phyloP scores from a whole-genome alignment of 2,888 invertebrate genomes.

The Teleiodes luculella region DNA sequence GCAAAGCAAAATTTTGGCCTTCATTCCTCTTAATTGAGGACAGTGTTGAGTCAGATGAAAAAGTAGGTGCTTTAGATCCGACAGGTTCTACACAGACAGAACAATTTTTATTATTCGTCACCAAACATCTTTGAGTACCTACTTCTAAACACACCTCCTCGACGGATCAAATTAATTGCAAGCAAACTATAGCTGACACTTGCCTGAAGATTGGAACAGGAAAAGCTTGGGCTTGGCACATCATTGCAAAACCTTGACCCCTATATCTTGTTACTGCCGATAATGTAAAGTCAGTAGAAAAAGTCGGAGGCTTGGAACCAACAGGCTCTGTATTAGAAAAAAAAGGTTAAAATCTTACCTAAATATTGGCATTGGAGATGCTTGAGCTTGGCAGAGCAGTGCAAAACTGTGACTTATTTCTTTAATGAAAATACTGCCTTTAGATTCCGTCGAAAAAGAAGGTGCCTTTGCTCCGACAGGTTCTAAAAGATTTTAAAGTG shows the following conservation, averaged over 20 bases:
- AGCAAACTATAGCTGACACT: slow-evolving; percentile 43
- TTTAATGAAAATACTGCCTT: slow-evolving; percentile 81
- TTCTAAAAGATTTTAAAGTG: slow-evolving; percentile 58
- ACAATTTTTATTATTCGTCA: not conserved
- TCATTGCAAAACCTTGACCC: slow-evolving; percentile 79
- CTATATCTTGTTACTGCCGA: slow-evolving; percentile 78
- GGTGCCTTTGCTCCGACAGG: slow-evolving; percentile 81
- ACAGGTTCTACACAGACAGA: slow-evolving; percentile 79
- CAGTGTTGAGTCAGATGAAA: slow-evolving; percentile 82
- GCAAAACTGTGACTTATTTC: slow-evolving; percentile 77
- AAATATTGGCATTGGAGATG: slow-evolving; percentile 81
- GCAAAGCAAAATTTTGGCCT: slow-evolving; percentile 78
- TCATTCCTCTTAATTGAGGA: slow-evolving; percentile 79
- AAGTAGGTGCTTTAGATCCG: slow-evolving; percentile 82
- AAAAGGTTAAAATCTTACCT: slow-evolving; percentile 70
- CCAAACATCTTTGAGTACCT: not conserved
- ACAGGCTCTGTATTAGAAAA: slow-evolving; percentile 30
- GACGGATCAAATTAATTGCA: slow-evolving; percentile 6
- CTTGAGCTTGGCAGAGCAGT: slow-evolving; percentile 81
- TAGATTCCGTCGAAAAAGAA: slow-evolving; percentile 80
- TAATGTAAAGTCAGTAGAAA: slow-evolving; percentile 79
- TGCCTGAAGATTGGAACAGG: slow-evolving; percentile 86
- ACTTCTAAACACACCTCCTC: not conserved
- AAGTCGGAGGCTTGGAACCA: slow-evolving; percentile 79
- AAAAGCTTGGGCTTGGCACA: slow-evolving; percentile 85